A percentile compares a stretch with the other conserved stretches of the same genome.
Evolutionary conservation across 2,797 vertebrate genomes (phyloP).

Genomic region (Liasis olivaceus): DNA sequence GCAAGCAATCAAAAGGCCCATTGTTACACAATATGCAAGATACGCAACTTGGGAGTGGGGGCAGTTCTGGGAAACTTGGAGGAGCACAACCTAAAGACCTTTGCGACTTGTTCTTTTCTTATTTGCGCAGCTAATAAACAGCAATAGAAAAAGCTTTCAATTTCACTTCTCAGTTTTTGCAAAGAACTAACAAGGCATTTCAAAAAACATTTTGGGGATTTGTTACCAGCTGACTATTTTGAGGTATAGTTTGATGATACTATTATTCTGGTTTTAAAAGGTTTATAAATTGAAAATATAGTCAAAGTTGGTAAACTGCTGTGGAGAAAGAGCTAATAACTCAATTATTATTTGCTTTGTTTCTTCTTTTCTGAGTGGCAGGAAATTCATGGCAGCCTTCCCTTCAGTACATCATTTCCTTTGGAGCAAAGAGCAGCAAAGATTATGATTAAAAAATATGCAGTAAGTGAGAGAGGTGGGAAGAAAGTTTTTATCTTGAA

Average conservation of each 20-base stretch:
- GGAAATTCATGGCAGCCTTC: slow-evolving; percentile 16
- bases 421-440: not conserved
- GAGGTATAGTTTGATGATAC: not conserved
- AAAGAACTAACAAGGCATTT: not conserved
- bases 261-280: not conserved
- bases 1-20: slow-evolving; percentile 11
- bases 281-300: not conserved
- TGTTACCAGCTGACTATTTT: not conserved
- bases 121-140: not conserved
- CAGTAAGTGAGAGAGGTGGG: not conserved
- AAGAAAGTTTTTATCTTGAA: not conserved
- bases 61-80: not conserved
- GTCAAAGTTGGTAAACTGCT: not conserved
- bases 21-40: slow-evolving; percentile 13
- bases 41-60: not conserved
- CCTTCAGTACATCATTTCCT: slow-evolving; percentile 16
- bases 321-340: not conserved
- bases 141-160: not conserved
- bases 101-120: not conserved
- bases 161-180: slow-evolving; percentile 1
- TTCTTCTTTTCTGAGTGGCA: slow-evolving; percentile 27
- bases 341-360: not conserved
- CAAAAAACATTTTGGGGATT: not conserved
- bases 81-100: accelerated
- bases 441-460: not conserved